phyloP scores from a whole-genome alignment of 2,888 invertebrate species.

The Epirrita christyi region DNA sequence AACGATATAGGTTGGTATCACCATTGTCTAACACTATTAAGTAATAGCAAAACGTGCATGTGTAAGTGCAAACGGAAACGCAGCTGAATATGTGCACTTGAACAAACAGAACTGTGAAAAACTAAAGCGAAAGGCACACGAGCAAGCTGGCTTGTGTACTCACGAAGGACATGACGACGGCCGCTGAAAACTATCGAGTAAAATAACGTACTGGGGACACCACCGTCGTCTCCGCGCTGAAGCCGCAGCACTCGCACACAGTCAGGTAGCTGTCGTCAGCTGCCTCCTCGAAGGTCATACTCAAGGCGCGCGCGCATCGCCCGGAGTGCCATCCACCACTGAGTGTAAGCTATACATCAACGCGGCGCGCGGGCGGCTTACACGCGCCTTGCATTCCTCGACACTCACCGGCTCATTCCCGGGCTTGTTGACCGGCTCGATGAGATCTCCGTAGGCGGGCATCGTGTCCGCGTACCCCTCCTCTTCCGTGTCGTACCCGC shows the following conservation, averaged over 20 bases:
- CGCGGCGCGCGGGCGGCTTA: conserved; percentile 17
- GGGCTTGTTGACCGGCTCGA: conserved; percentile 69
- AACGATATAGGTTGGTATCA: neutral
- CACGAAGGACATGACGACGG: conserved; percentile 77
- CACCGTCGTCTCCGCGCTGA: conserved; percentile 80
- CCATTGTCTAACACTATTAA: neutral
- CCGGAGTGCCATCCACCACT: conserved; percentile 67
- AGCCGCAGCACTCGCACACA: conserved; percentile 84
- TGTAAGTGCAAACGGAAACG: neutral
- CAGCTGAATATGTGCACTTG: conserved; percentile 10
- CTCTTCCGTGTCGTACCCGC: conserved; percentile 75
- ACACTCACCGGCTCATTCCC: conserved; percentile 69
- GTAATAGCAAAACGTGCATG: neutral
- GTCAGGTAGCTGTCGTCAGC: conserved; percentile 78
- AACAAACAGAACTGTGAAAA: conserved; percentile 44
- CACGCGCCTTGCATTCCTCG: conserved; percentile 39
- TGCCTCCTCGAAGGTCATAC: conserved; percentile 81
- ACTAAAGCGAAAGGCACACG: conserved; percentile 59
- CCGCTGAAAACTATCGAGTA: conserved; percentile 78
- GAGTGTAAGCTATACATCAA: conserved; percentile 41
- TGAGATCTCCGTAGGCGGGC: conserved; percentile 83
- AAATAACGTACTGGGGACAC: conserved; percentile 80
- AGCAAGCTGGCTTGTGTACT: conserved; percentile 68
- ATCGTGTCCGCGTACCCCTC: conserved; percentile 77
- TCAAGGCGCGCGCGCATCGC: conserved; percentile 83